Conservation (phyloP, 2,888 invertebrate species). For the Lucinisca nassula region DNA sequence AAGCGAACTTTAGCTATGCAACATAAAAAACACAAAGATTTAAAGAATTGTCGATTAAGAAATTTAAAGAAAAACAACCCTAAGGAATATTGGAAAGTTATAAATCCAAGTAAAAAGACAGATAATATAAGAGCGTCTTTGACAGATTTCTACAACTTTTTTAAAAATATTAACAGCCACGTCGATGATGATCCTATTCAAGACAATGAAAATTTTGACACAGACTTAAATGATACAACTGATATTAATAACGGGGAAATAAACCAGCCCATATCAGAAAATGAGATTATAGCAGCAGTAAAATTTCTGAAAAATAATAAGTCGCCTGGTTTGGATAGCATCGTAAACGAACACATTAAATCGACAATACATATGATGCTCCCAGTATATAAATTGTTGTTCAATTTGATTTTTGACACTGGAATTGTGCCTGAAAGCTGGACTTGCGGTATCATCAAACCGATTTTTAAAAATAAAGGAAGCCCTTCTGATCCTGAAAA, state of each 20-base stretch:
- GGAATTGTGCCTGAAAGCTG: not conserved
- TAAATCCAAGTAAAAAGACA: not conserved
- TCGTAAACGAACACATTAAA: not conserved
- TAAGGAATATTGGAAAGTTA: not conserved
- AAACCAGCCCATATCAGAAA: not conserved
- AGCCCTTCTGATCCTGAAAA: not conserved
- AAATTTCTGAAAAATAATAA: constrained; percentile 2
- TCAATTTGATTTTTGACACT: not conserved
- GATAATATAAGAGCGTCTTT: not conserved
- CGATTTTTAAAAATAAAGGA: no score
- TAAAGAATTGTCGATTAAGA: not conserved
- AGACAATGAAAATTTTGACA: not conserved
- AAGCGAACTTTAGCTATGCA: no score
- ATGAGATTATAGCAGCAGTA: not conserved
- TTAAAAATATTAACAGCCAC: not conserved
- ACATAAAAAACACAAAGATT: no score
- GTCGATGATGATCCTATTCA: not conserved
- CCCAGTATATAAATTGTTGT: not conserved
- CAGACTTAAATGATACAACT: not conserved
- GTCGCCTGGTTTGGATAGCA: not conserved
- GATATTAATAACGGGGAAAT: not conserved
- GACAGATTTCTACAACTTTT: not conserved
- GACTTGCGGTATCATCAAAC: not conserved
- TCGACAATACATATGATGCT: no score
- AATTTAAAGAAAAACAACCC: not conserved